Evolutionary conservation across 2,888 invertebrate genomes (phyloP).

Genomic region (Thymelicus acteon): DNA sequence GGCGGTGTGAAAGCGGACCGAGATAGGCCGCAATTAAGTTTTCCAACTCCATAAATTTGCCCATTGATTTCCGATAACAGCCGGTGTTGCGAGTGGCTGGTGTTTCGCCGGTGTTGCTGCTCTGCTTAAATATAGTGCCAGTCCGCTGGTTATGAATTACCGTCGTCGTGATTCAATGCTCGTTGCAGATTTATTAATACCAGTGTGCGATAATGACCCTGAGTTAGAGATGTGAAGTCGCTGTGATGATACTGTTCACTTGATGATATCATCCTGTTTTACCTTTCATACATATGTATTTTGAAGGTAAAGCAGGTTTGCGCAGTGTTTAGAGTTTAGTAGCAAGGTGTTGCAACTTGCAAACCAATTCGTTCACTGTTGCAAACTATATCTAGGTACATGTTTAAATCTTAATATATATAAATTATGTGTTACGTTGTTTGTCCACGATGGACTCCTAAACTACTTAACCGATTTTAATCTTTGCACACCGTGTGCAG

Average conservation of each 20-base stretch:
- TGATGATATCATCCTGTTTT: too few species aligned
- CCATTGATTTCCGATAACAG: slow-evolving; percentile 36
- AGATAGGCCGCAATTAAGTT: slow-evolving; percentile 33
- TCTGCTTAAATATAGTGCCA: slow-evolving; percentile 24
- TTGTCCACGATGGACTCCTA: too few species aligned
- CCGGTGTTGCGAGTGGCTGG: neutral
- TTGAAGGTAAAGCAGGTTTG: too few species aligned
- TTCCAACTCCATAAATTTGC: slow-evolving; percentile 34
- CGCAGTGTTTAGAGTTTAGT: too few species aligned
- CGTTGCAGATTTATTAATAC: slow-evolving; percentile 14
- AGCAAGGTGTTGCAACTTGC: too few species aligned
- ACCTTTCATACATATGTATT: too few species aligned
- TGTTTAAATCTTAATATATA: too few species aligned
- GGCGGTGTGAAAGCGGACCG: slow-evolving; percentile 33
- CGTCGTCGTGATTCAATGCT: slow-evolving; percentile 20
- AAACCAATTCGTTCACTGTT: too few species aligned
- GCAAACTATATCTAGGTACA: too few species aligned
- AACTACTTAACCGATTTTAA: too few species aligned
- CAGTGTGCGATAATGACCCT: slow-evolving; percentile 10
- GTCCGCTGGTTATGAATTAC: slow-evolving; percentile 22
- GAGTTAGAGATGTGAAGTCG: neutral
- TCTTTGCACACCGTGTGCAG: too few species aligned
- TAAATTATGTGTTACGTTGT: too few species aligned
- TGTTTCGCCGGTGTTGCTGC: slow-evolving; percentile 4
- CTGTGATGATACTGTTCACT: neutral